phyloP scores from a whole-genome alignment of 2,113 vertebrate genomes.

The Rhabdornis inornatus region DNA sequence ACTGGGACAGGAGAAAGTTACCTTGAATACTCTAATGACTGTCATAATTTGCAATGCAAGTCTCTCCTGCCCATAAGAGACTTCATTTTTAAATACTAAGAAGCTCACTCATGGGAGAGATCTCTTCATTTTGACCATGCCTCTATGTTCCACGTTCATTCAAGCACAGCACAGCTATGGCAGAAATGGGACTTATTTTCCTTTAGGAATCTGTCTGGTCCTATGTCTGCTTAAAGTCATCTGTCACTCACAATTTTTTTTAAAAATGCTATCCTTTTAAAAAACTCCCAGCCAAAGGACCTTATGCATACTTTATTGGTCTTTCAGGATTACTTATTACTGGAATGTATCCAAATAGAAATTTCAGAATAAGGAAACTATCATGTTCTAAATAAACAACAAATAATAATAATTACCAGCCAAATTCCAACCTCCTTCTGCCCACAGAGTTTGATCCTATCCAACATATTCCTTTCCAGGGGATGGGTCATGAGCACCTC shows the following conservation, averaged over 20 bases:
- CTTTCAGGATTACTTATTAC: not conserved
- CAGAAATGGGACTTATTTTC: conserved; percentile 6
- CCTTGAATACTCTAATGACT: not conserved
- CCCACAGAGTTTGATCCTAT: not conserved
- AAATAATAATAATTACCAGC: not conserved
- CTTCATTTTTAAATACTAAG: conserved; percentile 38
- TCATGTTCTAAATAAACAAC: not conserved
- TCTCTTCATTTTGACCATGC: not conserved
- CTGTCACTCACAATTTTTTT: not conserved
- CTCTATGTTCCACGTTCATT: conserved; percentile 2
- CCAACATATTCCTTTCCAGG: not conserved
- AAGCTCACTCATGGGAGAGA: not conserved
- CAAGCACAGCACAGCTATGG: conserved; percentile 9
- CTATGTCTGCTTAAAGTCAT: not conserved
- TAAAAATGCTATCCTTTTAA: not conserved
- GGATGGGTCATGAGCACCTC: fast-evolving
- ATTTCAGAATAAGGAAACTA: not conserved
- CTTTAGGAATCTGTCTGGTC: conserved; percentile 4
- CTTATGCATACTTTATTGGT: not conserved
- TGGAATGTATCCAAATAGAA: not conserved
- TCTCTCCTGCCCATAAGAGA: not conserved
- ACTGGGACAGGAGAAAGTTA: not conserved
- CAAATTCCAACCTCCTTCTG: not conserved
- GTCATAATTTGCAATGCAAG: not conserved
- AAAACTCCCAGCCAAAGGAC: not conserved